Evolutionary conservation across 2,113 vertebrate genomes (phyloP).

Genomic region (Myotis yumanensis): DNA sequence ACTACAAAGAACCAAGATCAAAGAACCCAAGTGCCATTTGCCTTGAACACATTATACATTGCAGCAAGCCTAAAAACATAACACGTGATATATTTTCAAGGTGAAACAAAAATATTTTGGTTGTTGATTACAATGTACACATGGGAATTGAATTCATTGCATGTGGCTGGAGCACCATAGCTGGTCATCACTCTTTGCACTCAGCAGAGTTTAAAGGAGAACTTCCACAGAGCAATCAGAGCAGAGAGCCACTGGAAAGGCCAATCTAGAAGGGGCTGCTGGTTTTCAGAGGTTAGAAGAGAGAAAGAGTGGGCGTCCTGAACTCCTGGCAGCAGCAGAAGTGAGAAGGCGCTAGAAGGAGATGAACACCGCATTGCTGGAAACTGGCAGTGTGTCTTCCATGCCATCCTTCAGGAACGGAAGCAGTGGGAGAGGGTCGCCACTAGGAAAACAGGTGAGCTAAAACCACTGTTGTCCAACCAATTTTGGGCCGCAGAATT

Average conservation of each 20-base stretch:
- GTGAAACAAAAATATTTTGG: not conserved
- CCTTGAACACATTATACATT: not conserved
- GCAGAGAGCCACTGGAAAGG: not conserved
- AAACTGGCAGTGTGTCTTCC: not conserved
- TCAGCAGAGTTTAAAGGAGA: not conserved
- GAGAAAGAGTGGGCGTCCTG: rapidly evolving
- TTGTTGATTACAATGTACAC: not conserved
- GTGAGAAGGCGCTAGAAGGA: not conserved
- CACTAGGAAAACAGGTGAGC: not conserved
- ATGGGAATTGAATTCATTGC: not conserved
- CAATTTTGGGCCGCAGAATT: not conserved
- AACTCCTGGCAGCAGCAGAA: not conserved
- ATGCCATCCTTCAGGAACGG: not conserved
- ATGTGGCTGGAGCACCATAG: not conserved
- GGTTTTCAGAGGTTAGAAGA: not conserved
- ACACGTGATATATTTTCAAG: not conserved
- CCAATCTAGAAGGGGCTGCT: not conserved
- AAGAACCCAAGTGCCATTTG: not conserved
- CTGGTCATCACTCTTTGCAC: not conserved
- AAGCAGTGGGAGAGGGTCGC: not conserved
- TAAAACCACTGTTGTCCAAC: not conserved
- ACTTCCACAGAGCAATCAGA: not conserved
- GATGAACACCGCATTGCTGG: not conserved
- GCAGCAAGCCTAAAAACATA: not conserved
- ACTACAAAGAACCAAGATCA: not conserved